Base-by-base conservation (phyloP, 1,140 invertebrate species). In the Zaprionus tsacasi region DNA sequence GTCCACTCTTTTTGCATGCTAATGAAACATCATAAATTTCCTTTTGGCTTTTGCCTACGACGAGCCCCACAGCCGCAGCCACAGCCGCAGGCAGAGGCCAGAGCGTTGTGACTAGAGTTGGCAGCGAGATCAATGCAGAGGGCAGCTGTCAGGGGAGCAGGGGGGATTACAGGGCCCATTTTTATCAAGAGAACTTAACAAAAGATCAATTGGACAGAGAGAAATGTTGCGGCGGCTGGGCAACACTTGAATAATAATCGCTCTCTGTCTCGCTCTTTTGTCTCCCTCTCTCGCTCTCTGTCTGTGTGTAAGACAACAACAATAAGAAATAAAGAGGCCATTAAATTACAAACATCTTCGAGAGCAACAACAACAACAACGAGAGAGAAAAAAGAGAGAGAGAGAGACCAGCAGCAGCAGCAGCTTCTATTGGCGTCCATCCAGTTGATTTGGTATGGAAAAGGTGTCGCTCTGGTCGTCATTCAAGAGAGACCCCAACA, bases 21-120 rank as follows among this genome's bases (percentile, higher is more conserved):
- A 88, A 87, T 88, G 70, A 87, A 74, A 82, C 77, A 83, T 87
- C 81, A 75, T 87, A 87, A 88, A 88, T 87, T 82, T 70, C 57
- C 12, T 43, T 58, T 65, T 63, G 52, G 52, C 52, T 35, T 58
- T 65, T 63, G 52, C 52, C 30, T 36, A 35, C 61, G 36, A 38
- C 33, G 50, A 27, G 30, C 38, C 43, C 27, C 38, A 10, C 6
- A 30, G 27, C 3, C 27, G 21, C 21, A 10, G 8, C 40, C 38
- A 10, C 6, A 30, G 27, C 27, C 27, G 21, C 21, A 21, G 21
- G n/a, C n/a, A n/a, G n/a, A n/a, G n/a, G 21, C 21, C 21, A 21
- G 21, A 21, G 21, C 27, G 50, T 27, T 25, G 35, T 64, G 70
- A 54, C 71, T 74, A 79, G 78, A 79, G 78, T 72, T 74, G 65